Evolutionary conservation across 2,888 invertebrate species (phyloP).

Genomic region (Epirrhoe alternata): DNA sequence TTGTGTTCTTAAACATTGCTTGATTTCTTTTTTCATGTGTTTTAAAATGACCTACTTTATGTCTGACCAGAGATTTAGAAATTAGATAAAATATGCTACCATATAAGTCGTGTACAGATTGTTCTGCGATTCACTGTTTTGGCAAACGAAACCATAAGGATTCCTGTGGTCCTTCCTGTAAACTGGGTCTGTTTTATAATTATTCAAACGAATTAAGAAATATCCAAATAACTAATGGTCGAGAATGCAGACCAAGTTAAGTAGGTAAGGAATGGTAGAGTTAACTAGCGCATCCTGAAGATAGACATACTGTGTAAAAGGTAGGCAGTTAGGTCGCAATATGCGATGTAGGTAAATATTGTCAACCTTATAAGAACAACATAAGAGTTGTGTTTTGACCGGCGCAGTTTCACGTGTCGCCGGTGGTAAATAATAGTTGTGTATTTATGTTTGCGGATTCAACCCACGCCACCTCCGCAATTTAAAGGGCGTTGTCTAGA

Average conservation of each 20-base stretch:
- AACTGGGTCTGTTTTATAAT: too few relatives aligned
- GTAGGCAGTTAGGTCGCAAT: neutral
- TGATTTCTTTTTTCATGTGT: too few relatives aligned
- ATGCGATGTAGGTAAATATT: neutral
- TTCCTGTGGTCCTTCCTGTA: too few relatives aligned
- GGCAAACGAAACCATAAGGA: too few relatives aligned
- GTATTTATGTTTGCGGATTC: conserved; percentile 22
- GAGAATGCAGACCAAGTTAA: neutral
- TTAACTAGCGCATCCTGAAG: neutral
- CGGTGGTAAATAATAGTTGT: conserved; percentile 14
- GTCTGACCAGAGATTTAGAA: too few relatives aligned
- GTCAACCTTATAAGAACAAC: conserved; percentile 5
- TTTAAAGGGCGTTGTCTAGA: neutral
- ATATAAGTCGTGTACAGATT: too few relatives aligned
- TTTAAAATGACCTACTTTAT: too few relatives aligned
- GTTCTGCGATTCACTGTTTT: too few relatives aligned
- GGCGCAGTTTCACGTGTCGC: conserved; percentile 5
- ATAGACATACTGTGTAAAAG: neutral
- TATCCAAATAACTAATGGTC: too few relatives aligned
- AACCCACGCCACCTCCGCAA: neutral
- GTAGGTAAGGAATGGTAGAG: neutral
- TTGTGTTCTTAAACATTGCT: too few relatives aligned
- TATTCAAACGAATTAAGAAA: too few relatives aligned
- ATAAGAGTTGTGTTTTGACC: conserved; percentile 17
- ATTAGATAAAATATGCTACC: too few relatives aligned